Base-by-base conservation (phyloP, 2,797 vertebrate species). In the Toxotes lorentzi region DNA sequence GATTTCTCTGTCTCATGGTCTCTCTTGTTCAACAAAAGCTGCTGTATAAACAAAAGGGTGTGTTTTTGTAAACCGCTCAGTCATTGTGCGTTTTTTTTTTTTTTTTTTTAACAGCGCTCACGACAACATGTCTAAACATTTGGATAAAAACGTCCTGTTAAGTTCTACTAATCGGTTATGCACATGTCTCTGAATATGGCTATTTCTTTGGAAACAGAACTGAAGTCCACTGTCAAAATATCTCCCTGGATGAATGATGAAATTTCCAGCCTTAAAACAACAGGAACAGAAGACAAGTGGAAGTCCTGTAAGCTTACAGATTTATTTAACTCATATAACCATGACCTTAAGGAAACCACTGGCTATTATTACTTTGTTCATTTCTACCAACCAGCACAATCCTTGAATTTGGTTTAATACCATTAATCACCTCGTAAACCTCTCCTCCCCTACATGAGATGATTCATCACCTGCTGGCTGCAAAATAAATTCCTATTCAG, bases 1-100 rank as follows among this genome's bases (percentile, higher is more conserved):
- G 50, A 41, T 12, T 11, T 7, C 7, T 30, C 9, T 58, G 51
- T 50, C 21, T 70, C 32, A 34, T 50, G 6, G 24, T 58, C 30
- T 62, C 5, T 41, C 21, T 78, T 75, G 24, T 57, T 75, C 60
- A 61, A 64, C 67, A 71, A 41, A 40, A 12, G 13, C 40, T n/a
- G 50, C 57, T 74, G 61, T 65, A 66, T 78, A 81, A 81, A 80
- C 56, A 79, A 34, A 64, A 78, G 4, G 24, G 32, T 77, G 72
- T 72, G 61, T 56, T 63, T 61, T 34, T 65, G n/a, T 54, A 60
- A 73, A 68, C 24, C 1, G 0, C 50, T 58, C 30, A 45, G 30
- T 72, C 4, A 11, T 60, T 47, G 38, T 30, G 41, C 30, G n/a
- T 30, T 30, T 30, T 30, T 30, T 30, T 30, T 30, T 30, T 30